Evolutionary conservation across 1,140 invertebrate genomes (phyloP).

Genomic region (Spodoptera litura): DNA sequence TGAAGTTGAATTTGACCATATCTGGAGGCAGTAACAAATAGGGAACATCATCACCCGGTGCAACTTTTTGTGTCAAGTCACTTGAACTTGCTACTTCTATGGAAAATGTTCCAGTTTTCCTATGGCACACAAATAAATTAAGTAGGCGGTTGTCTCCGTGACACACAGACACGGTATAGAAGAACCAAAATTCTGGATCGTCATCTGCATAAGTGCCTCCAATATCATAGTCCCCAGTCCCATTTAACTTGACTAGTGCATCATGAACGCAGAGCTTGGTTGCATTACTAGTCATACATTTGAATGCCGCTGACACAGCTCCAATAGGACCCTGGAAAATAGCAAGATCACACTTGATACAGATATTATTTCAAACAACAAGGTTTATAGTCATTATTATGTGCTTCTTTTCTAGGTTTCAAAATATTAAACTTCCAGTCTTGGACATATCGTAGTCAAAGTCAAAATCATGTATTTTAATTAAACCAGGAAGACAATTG

Average conservation of each 20-base stretch:
- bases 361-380: no score
- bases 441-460: no score
- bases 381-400: no score
- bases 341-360: no score
- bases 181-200: constrained; percentile 73
- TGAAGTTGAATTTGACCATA: neutral
- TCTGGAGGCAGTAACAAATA: constrained; percentile 2
- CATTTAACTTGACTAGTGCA: constrained; percentile 59
- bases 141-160: constrained; percentile 63
- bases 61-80: constrained; percentile 43
- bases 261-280: constrained; percentile 68
- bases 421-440: no score
- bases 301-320: constrained; percentile 61
- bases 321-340: constrained; percentile 57
- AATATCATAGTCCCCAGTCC: constrained; percentile 66
- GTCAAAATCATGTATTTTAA: no score
- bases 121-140: constrained; percentile 72
- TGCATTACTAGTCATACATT: constrained; percentile 63
- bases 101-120: constrained; percentile 61
- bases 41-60: constrained; percentile 14
- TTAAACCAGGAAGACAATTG: no score
- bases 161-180: constrained; percentile 61
- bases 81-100: constrained; percentile 63
- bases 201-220: constrained; percentile 66
- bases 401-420: no score